These are phyloP conservation scores for Cactoblastis cactorum DNA, from an alignment of 2,888 invertebrate genomes.

Conservation along the genomic window DNA sequence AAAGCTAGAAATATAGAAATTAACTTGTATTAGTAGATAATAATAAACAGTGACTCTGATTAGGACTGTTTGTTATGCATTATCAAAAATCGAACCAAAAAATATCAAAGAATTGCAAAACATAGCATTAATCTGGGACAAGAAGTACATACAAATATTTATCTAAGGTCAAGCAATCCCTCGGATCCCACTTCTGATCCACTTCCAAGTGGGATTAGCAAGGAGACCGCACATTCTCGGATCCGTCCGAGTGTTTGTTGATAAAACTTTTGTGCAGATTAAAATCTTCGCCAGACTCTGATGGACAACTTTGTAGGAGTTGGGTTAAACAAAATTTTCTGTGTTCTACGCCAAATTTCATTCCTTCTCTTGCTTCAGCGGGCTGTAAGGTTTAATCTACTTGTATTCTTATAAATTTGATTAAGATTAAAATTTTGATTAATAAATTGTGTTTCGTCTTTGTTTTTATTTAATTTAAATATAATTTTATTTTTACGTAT, in stretches of 20 bases:
- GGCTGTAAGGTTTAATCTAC: neutral
- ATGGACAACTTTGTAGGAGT: constrained; percentile 37
- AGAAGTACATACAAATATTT: constrained; percentile 10
- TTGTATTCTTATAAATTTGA: neutral
- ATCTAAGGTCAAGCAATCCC: constrained; percentile 22
- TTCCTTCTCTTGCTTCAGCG: neutral
- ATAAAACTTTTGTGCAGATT: constrained; percentile 59
- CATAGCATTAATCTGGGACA: neutral
- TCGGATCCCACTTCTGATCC: constrained; percentile 39
- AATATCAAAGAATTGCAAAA: constrained; percentile 1
- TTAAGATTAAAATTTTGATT: too few species aligned
- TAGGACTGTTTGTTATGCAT: too few species aligned
- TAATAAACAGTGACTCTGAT: too few species aligned
- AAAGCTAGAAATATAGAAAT: too few species aligned
- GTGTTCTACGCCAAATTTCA: constrained; percentile 22
- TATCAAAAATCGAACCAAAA: neutral
- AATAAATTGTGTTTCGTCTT: too few species aligned
- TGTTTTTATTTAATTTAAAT: too few species aligned
- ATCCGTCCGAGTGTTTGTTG: constrained; percentile 48
- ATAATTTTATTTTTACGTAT: too few species aligned
- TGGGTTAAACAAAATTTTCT: constrained; percentile 25
- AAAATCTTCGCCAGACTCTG: constrained; percentile 64
- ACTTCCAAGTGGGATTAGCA: constrained; percentile 63
- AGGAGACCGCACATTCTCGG: constrained; percentile 50
- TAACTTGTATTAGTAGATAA: too few species aligned